These are phyloP conservation scores for Rhinella marina DNA, from an alignment of 2,797 vertebrate genomes.

Conservation along the genomic window DNA sequence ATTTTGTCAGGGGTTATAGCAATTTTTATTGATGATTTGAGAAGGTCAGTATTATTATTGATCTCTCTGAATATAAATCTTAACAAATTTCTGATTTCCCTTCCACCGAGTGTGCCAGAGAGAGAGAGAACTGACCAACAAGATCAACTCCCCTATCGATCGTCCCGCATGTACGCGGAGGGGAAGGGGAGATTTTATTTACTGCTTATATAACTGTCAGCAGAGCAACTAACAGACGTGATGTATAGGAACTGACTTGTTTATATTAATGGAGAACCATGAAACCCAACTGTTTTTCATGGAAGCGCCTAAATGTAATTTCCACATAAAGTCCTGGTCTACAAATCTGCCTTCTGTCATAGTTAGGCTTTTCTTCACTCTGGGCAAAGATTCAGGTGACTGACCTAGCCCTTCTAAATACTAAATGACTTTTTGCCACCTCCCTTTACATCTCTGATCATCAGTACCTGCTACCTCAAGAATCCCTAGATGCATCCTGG, in stretches of 20 bases:
- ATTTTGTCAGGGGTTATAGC: constrained; percentile 58
- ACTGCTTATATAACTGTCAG: constrained; percentile 19
- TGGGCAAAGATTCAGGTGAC: too few species aligned
- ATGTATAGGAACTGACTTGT: neutral
- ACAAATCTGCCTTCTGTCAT: neutral
- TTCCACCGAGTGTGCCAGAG: neutral
- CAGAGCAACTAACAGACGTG: neutral
- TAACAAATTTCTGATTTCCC: constrained; percentile 53
- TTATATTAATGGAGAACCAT: neutral
- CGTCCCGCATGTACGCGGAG: neutral
- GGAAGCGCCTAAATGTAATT: neutral
- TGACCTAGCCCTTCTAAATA: too few species aligned
- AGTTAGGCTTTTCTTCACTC: neutral
- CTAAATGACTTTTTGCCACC: too few species aligned
- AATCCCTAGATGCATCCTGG: too few species aligned
- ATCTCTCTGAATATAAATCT: constrained; percentile 56
- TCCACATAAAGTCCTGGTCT: neutral
- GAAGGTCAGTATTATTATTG: constrained; percentile 60
- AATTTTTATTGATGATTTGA: constrained; percentile 57
- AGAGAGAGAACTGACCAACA: constrained; percentile 15
- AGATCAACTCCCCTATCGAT: constrained; percentile 49
- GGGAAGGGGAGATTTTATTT: neutral
- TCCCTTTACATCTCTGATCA: too few species aligned
- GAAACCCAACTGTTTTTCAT: too few species aligned
- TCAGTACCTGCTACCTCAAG: too few species aligned